Conservation (phyloP, 2,888 invertebrate species). For the Tenthredo livida region DNA sequence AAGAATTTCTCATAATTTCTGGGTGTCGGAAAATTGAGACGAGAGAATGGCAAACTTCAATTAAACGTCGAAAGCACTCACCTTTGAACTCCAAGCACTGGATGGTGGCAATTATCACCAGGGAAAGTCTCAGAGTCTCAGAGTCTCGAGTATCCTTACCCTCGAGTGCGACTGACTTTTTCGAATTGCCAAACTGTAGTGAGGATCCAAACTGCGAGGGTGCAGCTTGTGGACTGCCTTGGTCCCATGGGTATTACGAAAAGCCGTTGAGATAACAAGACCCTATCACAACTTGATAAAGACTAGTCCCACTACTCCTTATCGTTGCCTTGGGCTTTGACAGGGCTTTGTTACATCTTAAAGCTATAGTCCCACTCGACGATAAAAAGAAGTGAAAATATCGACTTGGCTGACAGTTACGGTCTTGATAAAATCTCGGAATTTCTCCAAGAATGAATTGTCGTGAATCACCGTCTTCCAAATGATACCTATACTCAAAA, state of each 20-base stretch:
- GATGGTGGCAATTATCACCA: not conserved
- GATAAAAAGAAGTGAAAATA: constrained; percentile 25
- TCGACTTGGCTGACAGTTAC: not conserved
- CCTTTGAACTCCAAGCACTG: constrained; percentile 6
- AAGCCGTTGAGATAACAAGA: constrained; percentile 57
- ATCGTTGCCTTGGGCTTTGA: constrained; percentile 23
- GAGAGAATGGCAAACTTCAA: not conserved
- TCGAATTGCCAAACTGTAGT: constrained; percentile 24
- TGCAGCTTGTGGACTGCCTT: constrained; percentile 37
- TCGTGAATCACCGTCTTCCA: not conserved
- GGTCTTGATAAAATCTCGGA: not conserved
- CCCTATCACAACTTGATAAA: constrained; percentile 47
- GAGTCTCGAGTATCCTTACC: constrained; percentile 12
- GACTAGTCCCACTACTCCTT: constrained; percentile 41
- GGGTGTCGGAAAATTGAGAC: not conserved
- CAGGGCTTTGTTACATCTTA: not conserved
- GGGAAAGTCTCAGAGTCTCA: not conserved
- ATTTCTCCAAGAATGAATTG: constrained; percentile 11
- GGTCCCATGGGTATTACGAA: constrained; percentile 44
- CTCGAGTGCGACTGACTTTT: not conserved
- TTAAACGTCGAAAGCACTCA: not conserved
- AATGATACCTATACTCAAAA: too few relatives aligned
- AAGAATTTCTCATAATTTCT: not conserved
- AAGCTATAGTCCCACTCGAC: not conserved
- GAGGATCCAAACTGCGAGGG: constrained; percentile 30